phyloP scores from a whole-genome alignment of 2,113 vertebrate species.

The Myodes glareolus region DNA sequence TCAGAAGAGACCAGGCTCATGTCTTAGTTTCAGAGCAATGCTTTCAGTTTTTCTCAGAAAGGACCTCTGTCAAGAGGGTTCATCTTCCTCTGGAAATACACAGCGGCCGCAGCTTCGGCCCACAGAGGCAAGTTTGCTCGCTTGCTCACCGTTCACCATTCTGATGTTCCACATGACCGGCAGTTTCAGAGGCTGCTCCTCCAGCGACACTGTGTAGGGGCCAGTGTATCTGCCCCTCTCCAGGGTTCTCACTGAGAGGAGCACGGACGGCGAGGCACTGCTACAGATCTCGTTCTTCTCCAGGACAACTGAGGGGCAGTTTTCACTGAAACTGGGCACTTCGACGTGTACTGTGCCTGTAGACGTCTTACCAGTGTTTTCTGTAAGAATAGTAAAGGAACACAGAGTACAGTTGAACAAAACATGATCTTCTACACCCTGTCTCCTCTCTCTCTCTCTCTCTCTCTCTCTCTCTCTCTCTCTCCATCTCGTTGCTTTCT shows the following conservation, averaged over 20 bases:
- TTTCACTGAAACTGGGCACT: constrained; percentile 83
- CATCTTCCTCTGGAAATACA: background rate
- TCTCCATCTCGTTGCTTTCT: background rate
- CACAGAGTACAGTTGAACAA: background rate
- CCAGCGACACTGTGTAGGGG: constrained; percentile 85
- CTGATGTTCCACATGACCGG: constrained; percentile 80
- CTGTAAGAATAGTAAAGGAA: constrained; percentile 75
- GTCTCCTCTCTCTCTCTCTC: background rate
- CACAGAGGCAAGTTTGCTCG: background rate
- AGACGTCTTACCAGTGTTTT: constrained; percentile 85
- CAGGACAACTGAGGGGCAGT: constrained; percentile 86
- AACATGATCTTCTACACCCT: background rate
- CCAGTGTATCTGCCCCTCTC: constrained; percentile 78
- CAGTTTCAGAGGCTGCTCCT: constrained; percentile 74
- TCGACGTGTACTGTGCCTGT: constrained; percentile 88
- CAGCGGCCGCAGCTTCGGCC: background rate
- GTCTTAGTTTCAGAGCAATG: background rate
- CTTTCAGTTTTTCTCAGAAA: background rate
- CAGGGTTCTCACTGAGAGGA: constrained; percentile 79
- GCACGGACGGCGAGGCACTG: constrained; percentile 68
- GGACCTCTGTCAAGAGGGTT: background rate
- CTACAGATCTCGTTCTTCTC: constrained; percentile 78
- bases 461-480: background rate
- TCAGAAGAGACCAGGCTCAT: background rate
- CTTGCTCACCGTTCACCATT: constrained; percentile 83